Base-by-base conservation (phyloP, 2,888 invertebrate species). In the Cylloceria caligata region DNA sequence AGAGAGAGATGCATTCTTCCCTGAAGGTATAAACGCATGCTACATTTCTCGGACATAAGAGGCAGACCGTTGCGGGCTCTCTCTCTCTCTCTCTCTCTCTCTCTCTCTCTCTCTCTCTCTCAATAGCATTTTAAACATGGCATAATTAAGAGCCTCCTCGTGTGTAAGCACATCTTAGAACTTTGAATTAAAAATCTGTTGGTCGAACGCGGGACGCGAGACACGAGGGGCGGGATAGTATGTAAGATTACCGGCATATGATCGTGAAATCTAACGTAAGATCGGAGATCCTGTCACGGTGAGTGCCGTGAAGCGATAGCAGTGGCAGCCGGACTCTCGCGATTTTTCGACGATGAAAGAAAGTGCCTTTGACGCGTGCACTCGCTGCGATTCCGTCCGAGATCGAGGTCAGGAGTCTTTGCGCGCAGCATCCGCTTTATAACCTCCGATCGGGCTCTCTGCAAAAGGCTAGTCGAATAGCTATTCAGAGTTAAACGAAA, bases 321-420 rank as follows among this genome's bases (percentile, higher is more conserved):
- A 72, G 73, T 68, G 62, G 64, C 75, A 69, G 81, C 73, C 81
- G 80, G 86, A 75, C 84, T 83, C 87, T 84, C 30, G 55, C 55
- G 30, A 57, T 57, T 57, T 30, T 30, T 30, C 7, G 30, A 62
- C 80, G 86, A 81, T 85, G 86, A 87, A 88, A 89, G 89, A 89
- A 89, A 89, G 89, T 88, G 86, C 81, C 85, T 86, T 85, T 75
- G 73, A 83, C 67, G 79, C 64, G 55, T 13, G 68, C 52, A 36
- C 36, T 24, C 24, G 52, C 27, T 34, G 42, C n/a, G 60, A 68
- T 60, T 24, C 49, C 55, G 71, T 55, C 84, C 83, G 87, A 87
- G 86, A 89, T 89, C 89, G 88, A 89, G 89, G 89, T 86, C 62
- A 83, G 84, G 83, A 82, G 77, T 69, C 77, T 81, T 69, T 74